Percentiles rank a stretch among this genome's conserved stretches.
phyloP scores from a whole-genome alignment of 2,797 vertebrate species.

The Sciaenops ocellatus region DNA sequence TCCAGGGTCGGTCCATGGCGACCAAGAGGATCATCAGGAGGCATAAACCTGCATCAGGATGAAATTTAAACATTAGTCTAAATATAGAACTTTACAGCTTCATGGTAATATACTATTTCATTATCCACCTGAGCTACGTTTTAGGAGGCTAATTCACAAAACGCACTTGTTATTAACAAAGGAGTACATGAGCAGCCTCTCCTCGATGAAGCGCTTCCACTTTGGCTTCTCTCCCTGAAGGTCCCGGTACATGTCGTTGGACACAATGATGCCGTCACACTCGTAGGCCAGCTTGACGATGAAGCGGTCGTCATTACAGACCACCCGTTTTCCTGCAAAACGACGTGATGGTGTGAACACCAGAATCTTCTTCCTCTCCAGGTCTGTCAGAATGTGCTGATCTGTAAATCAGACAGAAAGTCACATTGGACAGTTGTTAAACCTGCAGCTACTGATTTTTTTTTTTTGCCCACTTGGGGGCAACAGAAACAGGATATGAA shows the following conservation, averaged over 20 bases:
- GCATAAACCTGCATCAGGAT: slow-evolving; percentile 80
- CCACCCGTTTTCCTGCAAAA: slow-evolving; percentile 81
- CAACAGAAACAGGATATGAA: neutral
- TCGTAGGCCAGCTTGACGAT: slow-evolving; percentile 84
- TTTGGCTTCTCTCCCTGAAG: slow-evolving; percentile 82
- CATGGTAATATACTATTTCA: neutral
- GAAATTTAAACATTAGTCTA: slow-evolving; percentile 3
- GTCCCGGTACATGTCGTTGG: slow-evolving; percentile 87
- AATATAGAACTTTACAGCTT: neutral
- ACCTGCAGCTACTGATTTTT: neutral
- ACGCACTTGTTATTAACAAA: slow-evolving; percentile 86
- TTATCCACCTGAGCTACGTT: neutral
- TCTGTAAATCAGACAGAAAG: slow-evolving; percentile 58
- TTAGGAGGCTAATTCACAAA: neutral
- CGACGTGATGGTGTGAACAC: slow-evolving; percentile 85
- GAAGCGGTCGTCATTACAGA: slow-evolving; percentile 86
- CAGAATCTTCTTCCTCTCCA: slow-evolving; percentile 82
- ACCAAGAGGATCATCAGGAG: slow-evolving; percentile 85
- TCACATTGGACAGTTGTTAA: neutral
- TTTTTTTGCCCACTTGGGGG: neutral
- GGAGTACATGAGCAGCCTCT: slow-evolving; percentile 85
- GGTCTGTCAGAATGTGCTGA: slow-evolving; percentile 82
- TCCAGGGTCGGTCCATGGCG: slow-evolving; percentile 83
- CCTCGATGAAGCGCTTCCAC: slow-evolving; percentile 86
- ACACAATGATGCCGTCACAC: slow-evolving; percentile 82